Evolutionary conservation across 2,113 vertebrate species (phyloP).

Genomic region (Azemiops feae): DNA sequence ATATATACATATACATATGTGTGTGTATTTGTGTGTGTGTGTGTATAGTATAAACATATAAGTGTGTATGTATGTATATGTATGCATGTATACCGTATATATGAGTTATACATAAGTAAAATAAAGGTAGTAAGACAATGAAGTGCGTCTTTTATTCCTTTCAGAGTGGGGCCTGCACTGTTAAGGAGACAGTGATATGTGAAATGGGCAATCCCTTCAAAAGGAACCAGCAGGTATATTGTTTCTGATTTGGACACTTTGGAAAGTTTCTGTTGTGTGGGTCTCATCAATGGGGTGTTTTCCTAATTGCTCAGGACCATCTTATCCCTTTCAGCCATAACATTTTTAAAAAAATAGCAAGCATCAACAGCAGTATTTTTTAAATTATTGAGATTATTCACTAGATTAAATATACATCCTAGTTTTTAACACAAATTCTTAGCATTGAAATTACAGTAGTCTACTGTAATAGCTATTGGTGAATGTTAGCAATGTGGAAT

Average conservation of each 20-base stretch:
- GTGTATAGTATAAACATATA: too few relatives aligned
- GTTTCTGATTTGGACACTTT: background rate
- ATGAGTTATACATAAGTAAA: background rate
- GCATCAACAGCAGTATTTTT: background rate
- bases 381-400: background rate
- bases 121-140: accelerated
- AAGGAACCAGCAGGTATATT: constrained; percentile 77
- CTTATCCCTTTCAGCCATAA: background rate
- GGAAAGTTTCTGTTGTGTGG: background rate
- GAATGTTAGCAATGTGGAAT: background rate
- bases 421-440: background rate
- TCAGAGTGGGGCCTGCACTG: constrained; percentile 67
- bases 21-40: too few relatives aligned
- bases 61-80: too few relatives aligned
- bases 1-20: too few relatives aligned
- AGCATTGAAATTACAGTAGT: background rate
- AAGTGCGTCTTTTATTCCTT: accelerated
- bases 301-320: background rate
- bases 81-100: too few relatives aligned
- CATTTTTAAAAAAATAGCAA: background rate
- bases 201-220: constrained; percentile 90
- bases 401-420: background rate
- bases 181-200: constrained; percentile 71
- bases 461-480: background rate
- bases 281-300: background rate